Conservation (phyloP, 2,888 invertebrate genomes). For the Notocelia uddmanniana region DNA sequence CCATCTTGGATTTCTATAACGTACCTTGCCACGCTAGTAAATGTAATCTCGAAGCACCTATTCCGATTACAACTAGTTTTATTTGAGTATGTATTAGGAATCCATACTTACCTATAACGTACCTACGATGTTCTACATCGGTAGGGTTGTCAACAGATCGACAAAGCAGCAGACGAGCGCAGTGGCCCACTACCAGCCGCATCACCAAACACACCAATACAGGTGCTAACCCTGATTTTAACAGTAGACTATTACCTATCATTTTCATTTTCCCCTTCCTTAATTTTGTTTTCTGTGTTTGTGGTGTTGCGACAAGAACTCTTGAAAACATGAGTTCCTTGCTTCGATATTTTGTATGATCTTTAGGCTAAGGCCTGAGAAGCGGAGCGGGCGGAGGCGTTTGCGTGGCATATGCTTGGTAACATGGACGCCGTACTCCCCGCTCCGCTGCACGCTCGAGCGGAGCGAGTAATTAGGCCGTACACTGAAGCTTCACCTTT, state of each 20-base stretch:
- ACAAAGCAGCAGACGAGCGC: slow-evolving; percentile 80
- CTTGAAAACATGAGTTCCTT: not conserved
- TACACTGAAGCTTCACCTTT: too few relatives aligned
- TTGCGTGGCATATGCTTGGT: too few relatives aligned
- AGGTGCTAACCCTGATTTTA: slow-evolving; percentile 62
- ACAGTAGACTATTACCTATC: not conserved
- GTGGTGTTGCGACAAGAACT: not conserved
- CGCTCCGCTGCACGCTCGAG: too few relatives aligned
- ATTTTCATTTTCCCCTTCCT: not conserved
- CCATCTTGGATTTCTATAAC: not conserved
- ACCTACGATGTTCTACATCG: slow-evolving; percentile 41
- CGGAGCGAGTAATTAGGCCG: too few relatives aligned
- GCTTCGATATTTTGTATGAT: not conserved
- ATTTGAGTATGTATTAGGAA: not conserved
- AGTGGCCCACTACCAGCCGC: slow-evolving; percentile 79
- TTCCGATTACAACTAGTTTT: not conserved
- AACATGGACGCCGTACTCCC: too few relatives aligned
- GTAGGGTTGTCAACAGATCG: slow-evolving; percentile 66
- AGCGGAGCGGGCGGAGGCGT: too few relatives aligned
- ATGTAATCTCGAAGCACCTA: not conserved
- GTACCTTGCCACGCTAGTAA: not conserved
- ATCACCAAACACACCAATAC: slow-evolving; percentile 82
- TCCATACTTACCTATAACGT: slow-evolving; percentile 20
- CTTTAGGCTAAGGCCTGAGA: not conserved
- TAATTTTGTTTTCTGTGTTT: slow-evolving; percentile 11